Base-by-base conservation (phyloP, 1,140 invertebrate genomes). In the Dinoponera quadriceps region DNA sequence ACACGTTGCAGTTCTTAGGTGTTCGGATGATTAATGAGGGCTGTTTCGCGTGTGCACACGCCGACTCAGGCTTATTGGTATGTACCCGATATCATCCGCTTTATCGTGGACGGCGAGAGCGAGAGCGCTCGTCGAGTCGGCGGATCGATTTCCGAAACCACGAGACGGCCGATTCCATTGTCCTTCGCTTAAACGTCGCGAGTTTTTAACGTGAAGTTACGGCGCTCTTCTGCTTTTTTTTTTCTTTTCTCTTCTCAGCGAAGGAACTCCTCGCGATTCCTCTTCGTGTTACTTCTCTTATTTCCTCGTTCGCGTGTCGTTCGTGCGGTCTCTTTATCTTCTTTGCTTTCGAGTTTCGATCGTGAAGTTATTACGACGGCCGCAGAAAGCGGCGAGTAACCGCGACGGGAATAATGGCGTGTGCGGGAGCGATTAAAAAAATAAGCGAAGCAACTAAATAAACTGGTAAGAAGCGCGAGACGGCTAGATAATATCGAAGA, bases 1-100 rank as follows among this genome's bases (percentile, higher is more conserved):
- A 80, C 75, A 80, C 75, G 75, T 80, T 80, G 75, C 75, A 80
- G 63, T 80, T 80, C 75, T 80, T 80, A 80, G 75, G 75, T 69
- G 65, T 69, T 69, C 51, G 25, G 75, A 80, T 80, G 75, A 80
- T 80, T 80, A 80, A 80, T 80, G 65, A 69, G 65, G 25, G 49
- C 65, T 48, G 75, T 71, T 80, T 71, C 65, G 59, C 65, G 48
- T 27, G 63, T 51, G n/a, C 66, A 49, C 66, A 66, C 75, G 55
- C 59, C 38, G 27, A 57, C 38, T 44, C 62, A 29, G 11, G 22
- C 33, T 44, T 78, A 78, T 69, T 51, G 68, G 65, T 57, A 57
- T 27, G 75, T 80, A 78, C 44, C 51, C 51, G 29, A 80, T 71
- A 57, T 69, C 69, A 71, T 78, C 25, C 75, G 4, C 51, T 51